Conservation (phyloP, 1,140 invertebrate species). For the Drosophila eugracilis region DNA sequence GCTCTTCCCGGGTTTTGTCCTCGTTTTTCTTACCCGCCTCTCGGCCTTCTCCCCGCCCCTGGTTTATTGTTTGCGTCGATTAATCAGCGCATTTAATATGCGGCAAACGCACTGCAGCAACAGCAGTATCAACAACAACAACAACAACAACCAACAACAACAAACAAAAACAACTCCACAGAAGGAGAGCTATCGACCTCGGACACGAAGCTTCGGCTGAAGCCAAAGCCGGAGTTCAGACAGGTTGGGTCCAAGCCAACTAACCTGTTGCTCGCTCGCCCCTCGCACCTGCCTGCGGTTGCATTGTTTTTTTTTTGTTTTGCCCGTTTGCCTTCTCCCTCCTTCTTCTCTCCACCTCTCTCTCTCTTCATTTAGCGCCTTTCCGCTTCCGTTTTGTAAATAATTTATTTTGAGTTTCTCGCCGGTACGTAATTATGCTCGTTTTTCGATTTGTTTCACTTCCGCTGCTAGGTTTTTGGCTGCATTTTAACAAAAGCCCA, state of each 20-base stretch:
- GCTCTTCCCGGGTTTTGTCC: conserved; percentile 39
- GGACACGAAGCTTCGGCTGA: conserved; percentile 1
- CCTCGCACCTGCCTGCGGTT: not conserved
- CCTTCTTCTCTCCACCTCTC: conserved; percentile 26
- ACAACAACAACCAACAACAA: conserved; percentile 3
- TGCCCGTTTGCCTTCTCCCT: conserved; percentile 25
- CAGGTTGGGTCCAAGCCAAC: conserved; percentile 44
- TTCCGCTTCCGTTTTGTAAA: conserved; percentile 59
- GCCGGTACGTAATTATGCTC: conserved; percentile 31
- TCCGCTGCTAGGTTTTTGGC: conserved; percentile 39
- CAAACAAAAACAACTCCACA: not conserved
- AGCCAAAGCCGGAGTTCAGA: conserved; percentile 39
- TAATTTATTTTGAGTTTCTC: conserved; percentile 43
- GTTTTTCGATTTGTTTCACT: conserved; percentile 46
- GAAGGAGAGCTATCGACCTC: conserved; percentile 13
- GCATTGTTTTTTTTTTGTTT: conserved; percentile 26
- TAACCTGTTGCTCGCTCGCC: conserved; percentile 46
- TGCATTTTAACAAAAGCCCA: conserved; percentile 15
- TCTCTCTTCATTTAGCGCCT: conserved; percentile 40
- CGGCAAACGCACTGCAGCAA: conserved; percentile 57
- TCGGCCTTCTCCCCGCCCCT: not conserved
- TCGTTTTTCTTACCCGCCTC: conserved; percentile 29
- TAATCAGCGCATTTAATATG: conserved; percentile 74
- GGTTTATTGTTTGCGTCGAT: conserved; percentile 68
- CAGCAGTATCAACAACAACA: conserved; percentile 3